Conservation (phyloP, 2,113 vertebrate genomes). For the Candoia aspera region DNA sequence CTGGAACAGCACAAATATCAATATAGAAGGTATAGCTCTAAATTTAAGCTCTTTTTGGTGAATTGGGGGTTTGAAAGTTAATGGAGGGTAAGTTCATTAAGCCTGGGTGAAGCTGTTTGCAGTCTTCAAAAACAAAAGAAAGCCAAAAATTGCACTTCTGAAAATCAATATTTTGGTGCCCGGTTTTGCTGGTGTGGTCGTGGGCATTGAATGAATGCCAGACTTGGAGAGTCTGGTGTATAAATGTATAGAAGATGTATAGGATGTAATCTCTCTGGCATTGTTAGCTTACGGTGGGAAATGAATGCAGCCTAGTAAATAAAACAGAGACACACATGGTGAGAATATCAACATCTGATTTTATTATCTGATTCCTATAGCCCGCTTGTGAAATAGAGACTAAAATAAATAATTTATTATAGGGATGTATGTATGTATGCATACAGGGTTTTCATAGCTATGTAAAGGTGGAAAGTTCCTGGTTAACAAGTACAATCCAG, state of each 20-base stretch:
- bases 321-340: background rate
- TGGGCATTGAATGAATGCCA: background rate
- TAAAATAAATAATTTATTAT: background rate
- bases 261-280: background rate
- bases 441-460: background rate
- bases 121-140: background rate
- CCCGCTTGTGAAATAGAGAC: background rate
- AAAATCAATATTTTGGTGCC: background rate
- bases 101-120: background rate
- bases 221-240: background rate
- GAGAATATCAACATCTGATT: background rate
- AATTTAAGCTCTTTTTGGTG: background rate
- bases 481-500: background rate
- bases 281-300: background rate
- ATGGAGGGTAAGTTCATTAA: background rate
- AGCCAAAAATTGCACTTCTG: background rate
- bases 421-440: background rate
- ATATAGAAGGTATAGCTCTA: background rate
- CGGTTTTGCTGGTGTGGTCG: too few species aligned
- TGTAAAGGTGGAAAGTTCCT: background rate
- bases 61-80: background rate
- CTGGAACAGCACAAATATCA: background rate
- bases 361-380: background rate
- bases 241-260: background rate
- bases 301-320: background rate